Conservation (phyloP, 2,888 invertebrate species). For the Apodemia hepburni region DNA sequence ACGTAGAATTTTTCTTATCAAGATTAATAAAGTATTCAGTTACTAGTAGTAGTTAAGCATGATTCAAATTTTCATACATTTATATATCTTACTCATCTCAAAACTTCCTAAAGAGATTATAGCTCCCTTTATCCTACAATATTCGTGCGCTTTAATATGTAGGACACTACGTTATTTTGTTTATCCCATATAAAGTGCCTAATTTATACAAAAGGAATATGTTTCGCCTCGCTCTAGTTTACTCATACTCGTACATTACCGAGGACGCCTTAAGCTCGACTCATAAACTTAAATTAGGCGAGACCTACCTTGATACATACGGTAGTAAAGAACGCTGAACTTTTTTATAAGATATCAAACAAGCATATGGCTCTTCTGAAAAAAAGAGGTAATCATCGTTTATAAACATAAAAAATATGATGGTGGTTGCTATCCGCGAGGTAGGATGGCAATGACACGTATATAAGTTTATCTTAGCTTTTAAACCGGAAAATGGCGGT, state of each 20-base stretch:
- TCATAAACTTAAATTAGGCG: constrained; percentile 68
- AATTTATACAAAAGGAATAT: constrained; percentile 8
- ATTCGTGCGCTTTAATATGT: neutral
- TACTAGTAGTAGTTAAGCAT: too few species aligned
- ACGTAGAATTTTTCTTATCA: too few species aligned
- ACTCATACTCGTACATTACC: constrained; percentile 41
- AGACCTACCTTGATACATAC: constrained; percentile 41
- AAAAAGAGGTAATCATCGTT: too few species aligned
- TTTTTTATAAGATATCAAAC: neutral
- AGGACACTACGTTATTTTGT: neutral
- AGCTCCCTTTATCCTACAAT: neutral
- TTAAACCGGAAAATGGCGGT: too few species aligned
- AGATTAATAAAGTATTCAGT: too few species aligned
- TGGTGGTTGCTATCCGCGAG: too few species aligned
- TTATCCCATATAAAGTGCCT: constrained; percentile 4
- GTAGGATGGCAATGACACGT: too few species aligned
- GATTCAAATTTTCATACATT: neutral
- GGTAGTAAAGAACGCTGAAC: constrained; percentile 18
- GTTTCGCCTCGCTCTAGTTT: constrained; percentile 11
- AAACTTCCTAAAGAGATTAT: neutral
- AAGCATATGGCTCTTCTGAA: too few species aligned
- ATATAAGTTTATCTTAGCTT: too few species aligned
- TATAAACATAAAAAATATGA: too few species aligned
- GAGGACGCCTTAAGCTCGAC: constrained; percentile 46
- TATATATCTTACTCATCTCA: neutral